Conservation (phyloP, 2,113 vertebrate genomes). For the Centropristis striata region DNA sequence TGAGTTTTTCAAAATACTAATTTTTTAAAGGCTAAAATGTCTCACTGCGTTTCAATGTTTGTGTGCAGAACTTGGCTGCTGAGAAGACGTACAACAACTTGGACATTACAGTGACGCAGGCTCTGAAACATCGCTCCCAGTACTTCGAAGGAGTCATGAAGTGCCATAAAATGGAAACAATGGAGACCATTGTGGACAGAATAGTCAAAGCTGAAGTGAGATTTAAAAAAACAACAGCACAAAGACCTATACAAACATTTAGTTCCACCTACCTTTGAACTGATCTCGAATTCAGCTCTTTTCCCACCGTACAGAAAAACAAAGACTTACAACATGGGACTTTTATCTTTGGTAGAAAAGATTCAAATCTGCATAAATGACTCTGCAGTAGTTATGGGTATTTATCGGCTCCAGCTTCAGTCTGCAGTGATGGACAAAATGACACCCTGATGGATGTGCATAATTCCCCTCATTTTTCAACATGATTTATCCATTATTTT, state of each 20-base stretch:
- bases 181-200: slow-evolving; percentile 98
- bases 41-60: not conserved
- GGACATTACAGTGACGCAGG: slow-evolving; percentile 97
- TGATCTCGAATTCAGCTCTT: not conserved
- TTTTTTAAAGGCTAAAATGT: not conserved
- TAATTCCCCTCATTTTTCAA: too few relatives aligned
- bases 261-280: not conserved
- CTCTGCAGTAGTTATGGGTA: too few relatives aligned
- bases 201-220: slow-evolving; percentile 98
- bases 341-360: too few relatives aligned
- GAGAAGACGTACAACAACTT: slow-evolving; percentile 99
- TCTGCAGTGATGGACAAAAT: too few relatives aligned
- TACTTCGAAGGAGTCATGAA: slow-evolving; percentile 99
- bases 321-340: too few relatives aligned
- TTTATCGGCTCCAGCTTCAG: too few relatives aligned
- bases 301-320: too few relatives aligned
- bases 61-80: slow-evolving; percentile 94
- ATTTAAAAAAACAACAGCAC: not conserved
- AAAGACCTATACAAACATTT: not conserved
- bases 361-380: too few relatives aligned
- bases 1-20: not conserved
- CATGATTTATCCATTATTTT: too few relatives aligned
- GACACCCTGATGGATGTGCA: too few relatives aligned
- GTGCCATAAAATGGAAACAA: slow-evolving; percentile 94
- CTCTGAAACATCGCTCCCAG: slow-evolving; percentile 96